Evolutionary conservation across 2,888 invertebrate genomes (phyloP).

Genomic region (Epirrhoe alternata): DNA sequence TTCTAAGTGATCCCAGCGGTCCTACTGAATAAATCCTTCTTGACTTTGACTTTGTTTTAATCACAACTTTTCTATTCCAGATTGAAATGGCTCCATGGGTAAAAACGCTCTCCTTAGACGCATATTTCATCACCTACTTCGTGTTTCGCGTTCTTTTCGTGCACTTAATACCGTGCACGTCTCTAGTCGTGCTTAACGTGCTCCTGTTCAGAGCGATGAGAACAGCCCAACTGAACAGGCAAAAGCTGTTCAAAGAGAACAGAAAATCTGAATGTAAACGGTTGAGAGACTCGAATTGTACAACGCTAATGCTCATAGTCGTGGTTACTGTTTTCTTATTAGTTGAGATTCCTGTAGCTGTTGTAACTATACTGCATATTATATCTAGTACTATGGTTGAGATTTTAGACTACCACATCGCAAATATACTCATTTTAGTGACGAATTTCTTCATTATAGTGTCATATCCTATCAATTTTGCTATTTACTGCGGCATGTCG

Average conservation of each 20-base stretch:
- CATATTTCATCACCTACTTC: conserved; percentile 93
- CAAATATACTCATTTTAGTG: conserved; percentile 91
- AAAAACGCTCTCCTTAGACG: conserved; percentile 87
- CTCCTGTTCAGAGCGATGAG: conserved; percentile 94
- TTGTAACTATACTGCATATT: conserved; percentile 93
- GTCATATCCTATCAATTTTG: conserved; percentile 97
- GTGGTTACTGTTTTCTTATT: conserved; percentile 93
- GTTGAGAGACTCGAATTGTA: conserved; percentile 92
- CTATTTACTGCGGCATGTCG: conserved; percentile 98
- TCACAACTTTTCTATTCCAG: conserved; percentile 56
- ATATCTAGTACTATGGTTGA: conserved; percentile 90
- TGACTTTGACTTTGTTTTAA: too few species aligned
- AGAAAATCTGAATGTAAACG: conserved; percentile 92
- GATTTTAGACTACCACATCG: conserved; percentile 91
- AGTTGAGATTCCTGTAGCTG: conserved; percentile 93
- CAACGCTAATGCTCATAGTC: conserved; percentile 94
- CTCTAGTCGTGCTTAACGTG: conserved; percentile 94
- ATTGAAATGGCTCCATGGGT: conserved; percentile 89
- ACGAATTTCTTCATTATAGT: conserved; percentile 96
- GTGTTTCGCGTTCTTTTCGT: conserved; percentile 95
- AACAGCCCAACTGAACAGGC: conserved; percentile 91
- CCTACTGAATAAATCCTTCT: background rate
- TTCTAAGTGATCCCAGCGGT: too few species aligned
- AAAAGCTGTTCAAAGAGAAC: conserved; percentile 90
- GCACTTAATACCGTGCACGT: conserved; percentile 95